Evolutionary conservation across 2,797 vertebrate species (phyloP).

Genomic region (Poecilia wingei): DNA sequence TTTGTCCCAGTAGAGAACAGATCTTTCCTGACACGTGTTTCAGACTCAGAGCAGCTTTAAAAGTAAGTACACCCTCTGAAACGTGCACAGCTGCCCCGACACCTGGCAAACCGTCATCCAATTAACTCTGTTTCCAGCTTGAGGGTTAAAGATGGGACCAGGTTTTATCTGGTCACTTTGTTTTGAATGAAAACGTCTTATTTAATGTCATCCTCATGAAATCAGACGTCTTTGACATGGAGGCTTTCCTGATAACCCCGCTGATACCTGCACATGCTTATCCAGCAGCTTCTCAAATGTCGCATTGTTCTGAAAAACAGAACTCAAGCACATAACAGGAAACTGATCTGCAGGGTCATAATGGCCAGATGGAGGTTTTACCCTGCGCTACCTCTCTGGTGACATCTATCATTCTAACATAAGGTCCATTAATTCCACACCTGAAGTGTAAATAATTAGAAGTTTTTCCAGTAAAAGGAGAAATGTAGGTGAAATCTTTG

Average conservation of each 20-base stretch:
- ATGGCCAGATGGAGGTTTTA: background rate
- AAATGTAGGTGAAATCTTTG: conserved; percentile 19
- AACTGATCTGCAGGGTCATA: background rate
- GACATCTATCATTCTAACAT: background rate
- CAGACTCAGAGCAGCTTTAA: background rate
- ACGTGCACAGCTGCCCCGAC: conserved; percentile 14
- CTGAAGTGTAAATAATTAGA: conserved; percentile 6
- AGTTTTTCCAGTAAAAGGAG: background rate
- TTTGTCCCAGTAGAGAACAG: background rate
- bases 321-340: background rate
- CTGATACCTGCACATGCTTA: background rate
- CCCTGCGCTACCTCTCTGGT: background rate
- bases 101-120: conserved; percentile 23
- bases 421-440: background rate
- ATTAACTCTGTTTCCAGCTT: conserved; percentile 14
- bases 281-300: background rate
- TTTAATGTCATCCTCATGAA: background rate
- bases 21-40: background rate
- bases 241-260: background rate
- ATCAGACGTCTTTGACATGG: background rate
- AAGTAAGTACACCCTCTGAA: conserved; percentile 2
- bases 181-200: background rate
- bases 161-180: background rate
- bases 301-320: background rate
- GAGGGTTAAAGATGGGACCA: conserved; percentile 1